A percentile compares a stretch with the other conserved stretches of the same genome.
phyloP scores from a whole-genome alignment of 2,888 invertebrate species.

The Catocala sponsa region DNA sequence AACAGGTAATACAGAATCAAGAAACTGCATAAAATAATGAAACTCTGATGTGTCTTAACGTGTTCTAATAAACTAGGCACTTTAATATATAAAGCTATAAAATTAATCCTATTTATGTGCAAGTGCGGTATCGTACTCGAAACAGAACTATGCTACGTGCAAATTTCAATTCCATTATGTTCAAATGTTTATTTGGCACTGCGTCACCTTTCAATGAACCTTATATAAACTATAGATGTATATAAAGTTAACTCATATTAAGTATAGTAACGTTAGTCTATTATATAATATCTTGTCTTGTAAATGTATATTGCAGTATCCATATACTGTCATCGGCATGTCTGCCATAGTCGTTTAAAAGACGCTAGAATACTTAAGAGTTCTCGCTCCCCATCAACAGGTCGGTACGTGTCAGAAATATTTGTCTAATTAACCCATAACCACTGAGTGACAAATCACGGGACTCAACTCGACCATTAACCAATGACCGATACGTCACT shows the following conservation, averaged over 20 bases:
- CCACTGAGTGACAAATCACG: too few species aligned
- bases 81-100: conserved; percentile 33
- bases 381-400: too few species aligned
- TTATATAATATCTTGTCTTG: not conserved
- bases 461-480: too few species aligned
- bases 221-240: not conserved
- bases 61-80: conserved; percentile 53
- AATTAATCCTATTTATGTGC: conserved; percentile 19
- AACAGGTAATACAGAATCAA: too few species aligned
- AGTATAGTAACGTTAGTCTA: not conserved
- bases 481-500: too few species aligned
- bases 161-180: conserved; percentile 21
- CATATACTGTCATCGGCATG: not conserved
- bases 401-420: too few species aligned
- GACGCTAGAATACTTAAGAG: too few species aligned
- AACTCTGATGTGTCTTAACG: not conserved
- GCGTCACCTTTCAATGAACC: not conserved
- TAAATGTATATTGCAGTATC: not conserved
- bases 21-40: too few species aligned
- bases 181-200: conserved; percentile 8
- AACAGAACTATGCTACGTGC: conserved; percentile 27
- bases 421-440: too few species aligned
- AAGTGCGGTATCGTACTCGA: conserved; percentile 6
- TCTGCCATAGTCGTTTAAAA: too few species aligned
- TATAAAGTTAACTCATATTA: not conserved